These are phyloP conservation scores for Alfaro cultratus DNA, from an alignment of 2,797 vertebrate genomes.

Conservation along the genomic window DNA sequence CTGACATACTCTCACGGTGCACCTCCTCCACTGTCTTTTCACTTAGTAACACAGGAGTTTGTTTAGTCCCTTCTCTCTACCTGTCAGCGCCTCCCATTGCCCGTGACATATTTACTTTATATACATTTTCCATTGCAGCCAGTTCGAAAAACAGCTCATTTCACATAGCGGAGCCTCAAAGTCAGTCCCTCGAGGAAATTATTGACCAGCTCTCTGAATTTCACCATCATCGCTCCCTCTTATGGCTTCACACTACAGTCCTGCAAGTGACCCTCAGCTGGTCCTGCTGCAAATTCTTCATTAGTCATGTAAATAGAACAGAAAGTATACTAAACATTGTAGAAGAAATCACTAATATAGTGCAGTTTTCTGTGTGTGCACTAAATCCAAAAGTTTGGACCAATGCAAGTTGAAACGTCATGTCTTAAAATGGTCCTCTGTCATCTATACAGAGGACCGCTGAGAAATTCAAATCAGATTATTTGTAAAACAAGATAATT, in stretches of 20 bases:
- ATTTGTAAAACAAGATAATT: background rate
- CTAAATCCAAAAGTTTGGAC: slow-evolving; percentile 39
- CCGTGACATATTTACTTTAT: slow-evolving; percentile 73
- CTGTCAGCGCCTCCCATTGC: slow-evolving; percentile 78
- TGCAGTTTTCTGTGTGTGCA: slow-evolving; percentile 29
- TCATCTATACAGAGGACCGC: background rate
- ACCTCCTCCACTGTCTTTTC: slow-evolving; percentile 70
- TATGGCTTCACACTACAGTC: slow-evolving; percentile 43
- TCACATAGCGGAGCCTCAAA: slow-evolving; percentile 41
- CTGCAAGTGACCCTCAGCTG: slow-evolving; percentile 50
- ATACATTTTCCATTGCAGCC: slow-evolving; percentile 72
- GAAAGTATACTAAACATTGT: slow-evolving; percentile 18
- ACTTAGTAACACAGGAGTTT: slow-evolving; percentile 64
- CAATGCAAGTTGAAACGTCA: slow-evolving; percentile 19
- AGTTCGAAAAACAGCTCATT: slow-evolving; percentile 64
- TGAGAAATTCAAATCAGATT: background rate
- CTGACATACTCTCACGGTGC: slow-evolving; percentile 53
- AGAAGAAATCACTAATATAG: background rate
- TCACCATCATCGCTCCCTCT: slow-evolving; percentile 57
- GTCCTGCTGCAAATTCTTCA: slow-evolving; percentile 46
- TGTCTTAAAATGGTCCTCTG: background rate
- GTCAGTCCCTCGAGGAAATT: slow-evolving; percentile 62
- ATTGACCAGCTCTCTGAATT: slow-evolving; percentile 66
- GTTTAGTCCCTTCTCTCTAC: slow-evolving; percentile 77
- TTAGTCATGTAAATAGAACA: slow-evolving; percentile 51